Evolutionary conservation across 2,797 vertebrate genomes (phyloP), one percentile per base, ranked within the genome.

Genomic region (Cephalopachus bancanus): DNA sequence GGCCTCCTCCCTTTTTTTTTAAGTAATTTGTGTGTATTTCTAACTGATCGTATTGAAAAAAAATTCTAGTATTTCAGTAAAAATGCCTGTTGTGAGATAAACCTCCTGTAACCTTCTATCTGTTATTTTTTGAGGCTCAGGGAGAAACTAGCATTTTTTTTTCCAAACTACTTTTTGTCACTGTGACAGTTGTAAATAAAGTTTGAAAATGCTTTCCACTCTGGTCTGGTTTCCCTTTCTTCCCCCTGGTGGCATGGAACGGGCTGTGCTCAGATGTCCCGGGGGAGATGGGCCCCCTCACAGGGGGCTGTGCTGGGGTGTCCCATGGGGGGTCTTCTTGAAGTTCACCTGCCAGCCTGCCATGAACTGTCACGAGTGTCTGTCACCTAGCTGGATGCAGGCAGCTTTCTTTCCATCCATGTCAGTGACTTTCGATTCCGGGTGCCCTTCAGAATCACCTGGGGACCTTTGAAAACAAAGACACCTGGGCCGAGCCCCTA

Each of bases 161-260:
- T 99, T 98, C 98, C 98, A 99, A 99, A 99, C 99, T 99, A 99
- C 99, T 99, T 99, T 99, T 99, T 99, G 99, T 99, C 99, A 99
- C 98, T 98, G 98, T 99, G 98, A 98, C 99, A 99, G 99, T 98
- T 99, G 99, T 99, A 99, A 99, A 99, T 99, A 99, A 99, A 99
- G 99, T 99, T 99, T 99, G 98, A 99, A 99, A 99, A 99, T 99
- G 99, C 99, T 99, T 99, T 99, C 98, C 98, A 99, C 98, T 74
- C 69, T 93, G 94, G 89, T 92, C 95, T 97, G 96, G 75, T 74
- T 95, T 97, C 83, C 89, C 95, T 91, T 91, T 92, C 37, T 95
- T 65, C 60, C 81, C 75, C 69, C 62, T 59, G 17, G 22, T 57
- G 49, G 9, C 17, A 1, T 30, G 64, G 59, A 78, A 57, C 1